phyloP scores from a whole-genome alignment of 2,797 vertebrate species.

The Myotis vivesi region DNA sequence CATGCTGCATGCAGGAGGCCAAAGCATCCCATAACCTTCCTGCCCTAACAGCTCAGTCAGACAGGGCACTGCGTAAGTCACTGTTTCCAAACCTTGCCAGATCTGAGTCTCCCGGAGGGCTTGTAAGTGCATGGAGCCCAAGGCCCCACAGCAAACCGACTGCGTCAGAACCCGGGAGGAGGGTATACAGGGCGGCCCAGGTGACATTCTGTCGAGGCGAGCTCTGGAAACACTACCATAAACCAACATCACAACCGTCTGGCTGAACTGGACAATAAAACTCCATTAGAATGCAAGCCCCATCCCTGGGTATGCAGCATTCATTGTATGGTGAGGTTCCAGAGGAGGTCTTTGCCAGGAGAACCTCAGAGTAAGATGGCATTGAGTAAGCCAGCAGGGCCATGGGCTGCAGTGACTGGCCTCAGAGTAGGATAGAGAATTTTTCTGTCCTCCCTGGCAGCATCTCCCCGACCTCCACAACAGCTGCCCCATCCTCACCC shows the following conservation, averaged over 20 bases:
- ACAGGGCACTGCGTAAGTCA: background rate
- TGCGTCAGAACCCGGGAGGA: background rate
- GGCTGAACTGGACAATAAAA: background rate
- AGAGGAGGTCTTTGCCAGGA: background rate
- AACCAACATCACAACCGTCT: background rate
- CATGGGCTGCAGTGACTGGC: background rate
- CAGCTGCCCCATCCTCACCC: background rate
- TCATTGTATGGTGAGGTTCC: too few relatives aligned
- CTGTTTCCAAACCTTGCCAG: background rate
- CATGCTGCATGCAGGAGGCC: background rate
- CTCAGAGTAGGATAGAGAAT: background rate
- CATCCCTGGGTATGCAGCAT: background rate
- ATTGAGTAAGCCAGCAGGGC: background rate
- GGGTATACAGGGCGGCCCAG: background rate
- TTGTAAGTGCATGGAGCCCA: background rate
- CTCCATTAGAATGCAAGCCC: background rate
- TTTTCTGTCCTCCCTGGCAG: background rate
- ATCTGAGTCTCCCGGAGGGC: background rate
- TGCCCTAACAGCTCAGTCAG: background rate
- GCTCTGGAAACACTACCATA: background rate
- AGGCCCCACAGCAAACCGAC: background rate
- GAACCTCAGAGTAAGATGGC: background rate
- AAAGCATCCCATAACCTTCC: background rate
- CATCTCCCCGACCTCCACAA: background rate
- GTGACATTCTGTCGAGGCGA: background rate